Conservation (phyloP, 2,113 vertebrate species). For the Pelobates fuscus region DNA sequence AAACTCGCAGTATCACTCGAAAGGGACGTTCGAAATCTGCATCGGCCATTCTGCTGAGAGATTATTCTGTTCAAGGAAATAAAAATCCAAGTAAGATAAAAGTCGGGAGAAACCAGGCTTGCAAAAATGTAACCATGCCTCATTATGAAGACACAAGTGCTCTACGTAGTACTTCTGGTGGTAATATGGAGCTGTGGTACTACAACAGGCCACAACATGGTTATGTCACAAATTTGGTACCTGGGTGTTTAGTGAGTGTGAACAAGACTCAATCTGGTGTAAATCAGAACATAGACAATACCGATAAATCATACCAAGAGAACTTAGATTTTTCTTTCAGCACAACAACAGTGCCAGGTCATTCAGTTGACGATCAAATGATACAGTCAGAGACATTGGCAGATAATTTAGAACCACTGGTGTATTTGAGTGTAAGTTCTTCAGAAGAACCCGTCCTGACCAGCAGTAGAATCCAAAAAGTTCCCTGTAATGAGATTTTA, state of each 20-base stretch:
- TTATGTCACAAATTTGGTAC: neutral
- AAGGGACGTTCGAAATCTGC: constrained; percentile 65
- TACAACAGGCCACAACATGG: constrained; percentile 18
- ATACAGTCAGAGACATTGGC: neutral
- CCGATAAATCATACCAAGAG: neutral
- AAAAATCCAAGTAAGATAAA: neutral
- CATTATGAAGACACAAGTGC: neutral
- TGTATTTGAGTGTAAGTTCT: constrained; percentile 49
- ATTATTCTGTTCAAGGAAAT: constrained; percentile 32
- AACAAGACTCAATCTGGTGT: neutral
- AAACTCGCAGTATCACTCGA: neutral
- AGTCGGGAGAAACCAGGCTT: neutral
- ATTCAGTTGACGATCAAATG: neutral
- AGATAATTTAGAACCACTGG: constrained; percentile 36
- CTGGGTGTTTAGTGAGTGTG: neutral
- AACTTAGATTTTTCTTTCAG: neutral
- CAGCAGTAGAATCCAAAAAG: neutral
- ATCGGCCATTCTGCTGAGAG: constrained; percentile 57
- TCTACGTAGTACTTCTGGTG: neutral
- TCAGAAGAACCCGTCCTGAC: constrained; percentile 10
- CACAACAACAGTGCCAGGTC: neutral
- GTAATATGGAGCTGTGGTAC: constrained; percentile 33
- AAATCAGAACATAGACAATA: neutral
- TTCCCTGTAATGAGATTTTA: neutral
- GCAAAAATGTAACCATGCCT: neutral